Conservation (phyloP, 2,797 vertebrate genomes). For the Pantherophis vulpinus region DNA sequence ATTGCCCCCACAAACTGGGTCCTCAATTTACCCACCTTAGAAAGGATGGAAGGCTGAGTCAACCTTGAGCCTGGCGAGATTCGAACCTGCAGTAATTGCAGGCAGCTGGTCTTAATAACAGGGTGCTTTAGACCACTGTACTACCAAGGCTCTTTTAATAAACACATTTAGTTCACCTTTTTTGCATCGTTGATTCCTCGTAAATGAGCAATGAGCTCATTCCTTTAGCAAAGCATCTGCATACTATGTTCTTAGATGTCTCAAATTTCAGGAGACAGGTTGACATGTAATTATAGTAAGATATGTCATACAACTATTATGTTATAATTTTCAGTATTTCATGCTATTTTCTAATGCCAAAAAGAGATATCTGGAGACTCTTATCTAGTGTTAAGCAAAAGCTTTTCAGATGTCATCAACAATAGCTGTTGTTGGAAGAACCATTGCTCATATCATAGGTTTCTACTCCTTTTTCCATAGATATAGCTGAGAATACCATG, state of each 20-base stretch:
- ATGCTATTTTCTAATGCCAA: neutral
- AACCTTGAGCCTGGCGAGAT: no score
- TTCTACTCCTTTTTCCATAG: neutral
- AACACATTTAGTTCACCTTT: neutral
- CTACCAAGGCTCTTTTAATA: neutral
- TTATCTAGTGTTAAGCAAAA: neutral
- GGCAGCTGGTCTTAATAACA: no score
- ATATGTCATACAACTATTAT: neutral
- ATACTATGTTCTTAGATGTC: neutral
- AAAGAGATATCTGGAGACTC: neutral
- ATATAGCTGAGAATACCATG: neutral
- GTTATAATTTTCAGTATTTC: neutral
- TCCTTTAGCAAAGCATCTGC: neutral
- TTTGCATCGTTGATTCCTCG: neutral
- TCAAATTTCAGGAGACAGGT: neutral
- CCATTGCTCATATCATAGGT: neutral
- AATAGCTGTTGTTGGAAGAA: neutral
- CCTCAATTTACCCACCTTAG: no score
- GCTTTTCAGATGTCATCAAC: neutral
- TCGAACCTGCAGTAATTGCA: no score
- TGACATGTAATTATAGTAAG: neutral
- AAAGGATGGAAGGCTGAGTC: no score
- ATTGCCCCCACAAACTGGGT: no score
- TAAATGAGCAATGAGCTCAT: neutral
- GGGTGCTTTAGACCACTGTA: no score